Conservation (phyloP, 2,888 invertebrate genomes). For the Nomada fabriciana region DNA sequence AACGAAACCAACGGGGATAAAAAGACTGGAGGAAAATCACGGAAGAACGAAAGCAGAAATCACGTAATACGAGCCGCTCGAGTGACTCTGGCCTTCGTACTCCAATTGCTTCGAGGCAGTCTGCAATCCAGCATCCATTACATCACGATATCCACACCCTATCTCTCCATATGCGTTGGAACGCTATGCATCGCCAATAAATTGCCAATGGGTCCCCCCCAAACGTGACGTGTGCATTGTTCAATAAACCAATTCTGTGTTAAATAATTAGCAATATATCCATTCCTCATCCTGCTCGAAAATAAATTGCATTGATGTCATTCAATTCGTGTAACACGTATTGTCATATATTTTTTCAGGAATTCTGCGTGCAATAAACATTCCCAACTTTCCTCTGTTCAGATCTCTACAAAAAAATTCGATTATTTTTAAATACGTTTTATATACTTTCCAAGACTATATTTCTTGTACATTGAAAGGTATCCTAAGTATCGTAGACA, state of each 20-base stretch:
- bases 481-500: no score
- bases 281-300: no score
- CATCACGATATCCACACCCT: conserved; percentile 70
- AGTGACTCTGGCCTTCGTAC: conserved; percentile 75
- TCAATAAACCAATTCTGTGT: not conserved
- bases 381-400: no score
- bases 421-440: no score
- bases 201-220: not conserved
- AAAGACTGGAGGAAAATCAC: conserved; percentile 27
- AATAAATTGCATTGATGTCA: no score
- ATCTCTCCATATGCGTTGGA: conserved; percentile 55
- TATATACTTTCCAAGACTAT: no score
- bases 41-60: conserved; percentile 53
- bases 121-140: conserved; percentile 60
- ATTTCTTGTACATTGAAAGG: no score
- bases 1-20: not conserved
- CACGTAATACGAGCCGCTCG: conserved; percentile 62
- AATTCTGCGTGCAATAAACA: no score
- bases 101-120: conserved; percentile 70
- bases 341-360: no score
- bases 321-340: no score
- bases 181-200: conserved; percentile 49
- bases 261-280: not conserved
- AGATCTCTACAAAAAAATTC: no score
- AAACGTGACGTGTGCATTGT: not conserved